phyloP scores from a whole-genome alignment of 2,888 invertebrate genomes.

The Conchocele bisecta region DNA sequence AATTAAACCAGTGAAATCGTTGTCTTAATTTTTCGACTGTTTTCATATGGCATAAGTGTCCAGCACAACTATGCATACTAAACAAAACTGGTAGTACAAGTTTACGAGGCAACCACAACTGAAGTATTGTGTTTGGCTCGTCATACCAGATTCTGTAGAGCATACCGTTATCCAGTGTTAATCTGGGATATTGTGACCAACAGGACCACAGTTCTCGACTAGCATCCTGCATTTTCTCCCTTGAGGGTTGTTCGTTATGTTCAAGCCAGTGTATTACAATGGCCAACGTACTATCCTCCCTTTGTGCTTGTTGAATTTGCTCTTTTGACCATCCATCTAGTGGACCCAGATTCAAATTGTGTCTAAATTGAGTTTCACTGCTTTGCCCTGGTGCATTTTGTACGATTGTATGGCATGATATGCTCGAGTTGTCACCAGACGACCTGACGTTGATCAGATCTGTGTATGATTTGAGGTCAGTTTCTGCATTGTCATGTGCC shows the following conservation, averaged over 20 bases:
- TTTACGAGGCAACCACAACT: not conserved
- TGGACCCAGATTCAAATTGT: too few species aligned
- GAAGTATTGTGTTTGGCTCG: not conserved
- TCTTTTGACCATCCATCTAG: not conserved
- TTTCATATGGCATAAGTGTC: not conserved
- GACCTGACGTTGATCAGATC: too few species aligned
- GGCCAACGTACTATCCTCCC: not conserved
- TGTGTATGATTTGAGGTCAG: too few species aligned
- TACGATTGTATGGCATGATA: too few species aligned
- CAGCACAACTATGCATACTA: not conserved
- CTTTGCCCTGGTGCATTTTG: too few species aligned
- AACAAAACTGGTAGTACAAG: not conserved
- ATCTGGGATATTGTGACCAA: conserved; percentile 8
- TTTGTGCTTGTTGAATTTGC: not conserved
- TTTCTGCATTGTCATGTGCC: too few species aligned
- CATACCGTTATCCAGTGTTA: not conserved
- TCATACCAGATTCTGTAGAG: conserved; percentile 1
- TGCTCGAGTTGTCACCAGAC: too few species aligned
- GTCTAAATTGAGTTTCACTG: too few species aligned
- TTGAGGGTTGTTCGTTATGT: not conserved
- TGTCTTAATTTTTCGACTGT: conserved; percentile 1
- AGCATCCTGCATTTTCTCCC: not conserved
- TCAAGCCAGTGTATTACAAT: not conserved
- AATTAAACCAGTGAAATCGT: conserved; percentile 3
- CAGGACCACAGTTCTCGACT: conserved; percentile 3